These are phyloP conservation scores for Ornithorhynchus anatinus DNA, from an alignment of 2,113 vertebrate genomes.

Conservation along the genomic window DNA sequence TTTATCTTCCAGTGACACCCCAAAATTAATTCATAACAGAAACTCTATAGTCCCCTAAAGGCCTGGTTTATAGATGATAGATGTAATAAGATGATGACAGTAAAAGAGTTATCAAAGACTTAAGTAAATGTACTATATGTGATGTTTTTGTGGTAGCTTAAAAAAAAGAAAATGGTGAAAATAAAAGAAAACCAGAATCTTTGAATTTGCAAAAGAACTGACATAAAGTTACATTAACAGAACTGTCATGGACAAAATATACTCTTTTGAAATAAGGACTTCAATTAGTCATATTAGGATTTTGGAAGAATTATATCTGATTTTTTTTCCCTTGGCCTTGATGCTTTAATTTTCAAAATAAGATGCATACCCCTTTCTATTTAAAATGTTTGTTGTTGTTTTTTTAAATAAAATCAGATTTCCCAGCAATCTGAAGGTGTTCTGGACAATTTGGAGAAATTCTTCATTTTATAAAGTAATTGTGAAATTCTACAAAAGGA, in stretches of 20 bases:
- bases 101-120: slow-evolving; percentile 12
- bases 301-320: background rate
- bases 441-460: background rate
- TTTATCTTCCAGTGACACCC: background rate
- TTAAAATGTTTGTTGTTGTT: background rate
- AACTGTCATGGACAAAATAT: background rate
- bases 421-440: background rate
- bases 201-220: background rate
- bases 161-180: background rate
- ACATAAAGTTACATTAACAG: background rate
- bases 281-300: background rate
- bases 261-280: slow-evolving; percentile 20
- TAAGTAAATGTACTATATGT: slow-evolving; percentile 10
- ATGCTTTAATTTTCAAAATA: slow-evolving; percentile 1
- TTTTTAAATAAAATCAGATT: slow-evolving; percentile 9
- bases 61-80: background rate
- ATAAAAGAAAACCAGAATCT: slow-evolving; percentile 1
- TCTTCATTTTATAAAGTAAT: background rate
- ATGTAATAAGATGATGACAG: slow-evolving; percentile 26
- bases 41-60: slow-evolving; percentile 14
- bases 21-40: background rate
- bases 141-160: slow-evolving; percentile 16
- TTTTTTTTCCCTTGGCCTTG: background rate
- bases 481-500: background rate
- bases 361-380: background rate